Evolutionary conservation across 2,888 invertebrate genomes (phyloP).

Genomic region (Blastobasis lacticolella): DNA sequence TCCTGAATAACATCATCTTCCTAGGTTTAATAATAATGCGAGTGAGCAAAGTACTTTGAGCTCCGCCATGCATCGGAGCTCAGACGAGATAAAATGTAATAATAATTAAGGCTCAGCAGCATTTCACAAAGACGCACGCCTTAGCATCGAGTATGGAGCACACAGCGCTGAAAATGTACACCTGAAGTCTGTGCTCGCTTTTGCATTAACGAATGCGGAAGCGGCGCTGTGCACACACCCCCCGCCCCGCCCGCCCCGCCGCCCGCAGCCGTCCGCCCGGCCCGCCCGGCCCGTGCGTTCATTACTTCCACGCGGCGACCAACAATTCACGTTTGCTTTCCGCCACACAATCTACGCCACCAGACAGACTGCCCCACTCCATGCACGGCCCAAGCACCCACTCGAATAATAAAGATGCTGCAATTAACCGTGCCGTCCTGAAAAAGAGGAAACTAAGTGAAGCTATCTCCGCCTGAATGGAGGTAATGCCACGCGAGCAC

Average conservation of each 20-base stretch:
- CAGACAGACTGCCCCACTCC: conserved; percentile 60
- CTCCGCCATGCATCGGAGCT: conserved; percentile 19
- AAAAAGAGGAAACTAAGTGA: conserved; percentile 73
- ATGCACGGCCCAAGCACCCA: conserved; percentile 55
- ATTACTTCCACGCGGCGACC: conserved; percentile 69
- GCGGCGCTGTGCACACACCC: conserved; percentile 71
- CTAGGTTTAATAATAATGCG: no score
- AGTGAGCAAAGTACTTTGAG: not conserved
- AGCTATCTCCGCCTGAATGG: conserved; percentile 70
- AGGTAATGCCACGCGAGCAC: conserved; percentile 66
- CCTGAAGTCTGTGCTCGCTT: conserved; percentile 72
- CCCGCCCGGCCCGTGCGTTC: conserved; percentile 69
- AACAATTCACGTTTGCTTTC: conserved; percentile 74
- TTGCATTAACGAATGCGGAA: conserved; percentile 75
- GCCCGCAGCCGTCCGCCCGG: conserved; percentile 50
- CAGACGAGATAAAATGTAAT: conserved; percentile 60
- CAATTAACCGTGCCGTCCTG: conserved; percentile 67
- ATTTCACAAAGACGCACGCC: conserved; percentile 67
- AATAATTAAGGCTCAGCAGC: conserved; percentile 62
- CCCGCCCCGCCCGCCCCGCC: conserved; percentile 22
- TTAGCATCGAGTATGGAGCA: conserved; percentile 66
- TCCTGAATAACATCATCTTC: not conserved
- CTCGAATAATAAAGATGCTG: conserved; percentile 74
- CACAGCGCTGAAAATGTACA: conserved; percentile 72
- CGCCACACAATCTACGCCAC: conserved; percentile 68